A percentile compares a stretch with the other conserved stretches of the same genome.
Conservation (phyloP, 2,113 vertebrate genomes). For the Clinocottus analis region DNA sequence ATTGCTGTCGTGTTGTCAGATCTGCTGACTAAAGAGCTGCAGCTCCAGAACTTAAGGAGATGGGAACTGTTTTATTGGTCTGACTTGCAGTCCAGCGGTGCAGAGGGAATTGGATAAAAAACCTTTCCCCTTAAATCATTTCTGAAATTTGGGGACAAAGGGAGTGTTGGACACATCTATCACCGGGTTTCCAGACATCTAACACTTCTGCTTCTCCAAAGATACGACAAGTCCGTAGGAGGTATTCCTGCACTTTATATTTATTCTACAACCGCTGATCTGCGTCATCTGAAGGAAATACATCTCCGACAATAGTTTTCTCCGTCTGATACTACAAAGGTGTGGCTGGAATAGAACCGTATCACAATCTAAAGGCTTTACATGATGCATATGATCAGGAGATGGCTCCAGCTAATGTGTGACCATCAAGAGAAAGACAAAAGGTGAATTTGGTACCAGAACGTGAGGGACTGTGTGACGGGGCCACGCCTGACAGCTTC, state of each 20-base stretch:
- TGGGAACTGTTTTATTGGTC: background rate
- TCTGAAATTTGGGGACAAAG: too few species aligned
- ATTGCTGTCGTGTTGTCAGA: constrained; percentile 51
- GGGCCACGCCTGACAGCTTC: background rate
- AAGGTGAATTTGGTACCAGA: background rate
- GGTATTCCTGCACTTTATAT: background rate
- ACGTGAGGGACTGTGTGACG: background rate
- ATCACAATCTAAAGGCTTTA: background rate
- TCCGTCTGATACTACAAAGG: too few species aligned
- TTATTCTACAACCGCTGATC: background rate
- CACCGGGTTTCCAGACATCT: background rate
- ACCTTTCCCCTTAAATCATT: too few species aligned
- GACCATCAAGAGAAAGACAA: background rate
- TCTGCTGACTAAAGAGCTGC: constrained; percentile 64
- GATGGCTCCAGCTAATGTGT: background rate
- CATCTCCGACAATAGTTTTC: background rate
- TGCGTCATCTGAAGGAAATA: background rate
- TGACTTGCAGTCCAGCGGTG: constrained; percentile 11
- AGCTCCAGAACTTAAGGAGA: constrained; percentile 8
- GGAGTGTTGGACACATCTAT: background rate
- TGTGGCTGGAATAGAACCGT: background rate
- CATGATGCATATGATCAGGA: background rate
- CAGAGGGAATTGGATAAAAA: constrained; percentile 32
- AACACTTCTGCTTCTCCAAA: background rate
- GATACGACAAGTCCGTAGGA: background rate